Conservation (phyloP, 92 coral and sea anemone species). For the Phenganax subtilis region DNA sequence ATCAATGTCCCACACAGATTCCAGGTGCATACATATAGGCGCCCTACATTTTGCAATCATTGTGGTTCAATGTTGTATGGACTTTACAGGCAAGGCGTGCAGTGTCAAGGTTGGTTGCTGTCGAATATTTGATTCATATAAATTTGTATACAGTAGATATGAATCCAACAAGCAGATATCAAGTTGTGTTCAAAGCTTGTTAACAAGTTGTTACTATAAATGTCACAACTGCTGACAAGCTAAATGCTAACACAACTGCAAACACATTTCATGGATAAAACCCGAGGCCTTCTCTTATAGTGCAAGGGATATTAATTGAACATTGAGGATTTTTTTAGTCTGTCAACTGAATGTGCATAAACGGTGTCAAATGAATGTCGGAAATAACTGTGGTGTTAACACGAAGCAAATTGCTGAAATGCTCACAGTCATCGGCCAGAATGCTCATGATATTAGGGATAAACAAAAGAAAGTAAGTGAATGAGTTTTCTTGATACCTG, state of each 20-base stretch:
- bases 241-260: no score
- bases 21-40: slow-evolving; percentile 61
- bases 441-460: slow-evolving; percentile 44
- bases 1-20: slow-evolving; percentile 88
- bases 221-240: no score
- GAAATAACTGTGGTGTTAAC: slow-evolving; percentile 88
- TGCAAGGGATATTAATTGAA: no score
- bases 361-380: slow-evolving; percentile 82
- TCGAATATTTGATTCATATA: background rate
- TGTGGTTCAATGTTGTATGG: slow-evolving; percentile 96
- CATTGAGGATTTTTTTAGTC: slow-evolving; percentile 46
- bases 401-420: slow-evolving; percentile 80
- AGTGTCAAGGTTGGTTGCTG: slow-evolving; percentile 70
- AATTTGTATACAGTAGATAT: no score
- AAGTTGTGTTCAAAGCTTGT: background rate
- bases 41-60: slow-evolving; percentile 96
- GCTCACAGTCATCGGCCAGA: slow-evolving; percentile 67
- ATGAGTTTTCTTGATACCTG: background rate
- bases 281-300: no score
- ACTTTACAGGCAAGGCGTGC: slow-evolving; percentile 77
- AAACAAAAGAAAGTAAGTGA: slow-evolving; percentile 18
- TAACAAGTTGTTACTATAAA: background rate
- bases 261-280: no score
- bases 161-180: no score
- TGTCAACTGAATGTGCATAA: slow-evolving; percentile 88